Evolutionary conservation across 1,140 invertebrate species (phyloP).

Genomic region (Drosophila kurseongensis): DNA sequence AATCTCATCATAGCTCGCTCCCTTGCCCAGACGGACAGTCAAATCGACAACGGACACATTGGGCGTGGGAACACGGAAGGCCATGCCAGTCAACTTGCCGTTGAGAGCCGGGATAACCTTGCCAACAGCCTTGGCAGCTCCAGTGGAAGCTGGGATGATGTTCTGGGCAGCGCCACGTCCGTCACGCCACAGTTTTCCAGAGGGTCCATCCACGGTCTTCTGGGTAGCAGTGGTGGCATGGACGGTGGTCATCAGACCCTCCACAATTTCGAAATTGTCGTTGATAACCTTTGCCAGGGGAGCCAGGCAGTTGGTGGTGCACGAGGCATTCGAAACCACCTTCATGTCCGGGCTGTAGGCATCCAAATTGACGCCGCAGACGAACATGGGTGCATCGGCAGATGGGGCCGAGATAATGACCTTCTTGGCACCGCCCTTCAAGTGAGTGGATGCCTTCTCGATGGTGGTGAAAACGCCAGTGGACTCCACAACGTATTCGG

Average conservation of each 20-base stretch:
- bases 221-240: conserved; percentile 99
- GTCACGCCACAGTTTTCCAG: conserved; percentile 97
- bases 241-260: conserved; percentile 99
- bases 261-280: conserved; percentile 98
- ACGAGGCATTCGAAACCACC: conserved; percentile 98
- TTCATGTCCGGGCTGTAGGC: conserved; percentile 93
- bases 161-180: conserved; percentile 98
- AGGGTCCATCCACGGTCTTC: conserved; percentile 98
- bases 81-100: conserved; percentile 98
- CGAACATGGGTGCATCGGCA: conserved; percentile 99
- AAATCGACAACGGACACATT: conserved; percentile 99
- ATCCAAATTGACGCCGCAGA: conserved; percentile 97
- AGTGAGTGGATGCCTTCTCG: conserved; percentile 94
- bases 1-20: conserved; percentile 95
- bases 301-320: conserved; percentile 99
- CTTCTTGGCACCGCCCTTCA: conserved; percentile 98
- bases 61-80: conserved; percentile 98
- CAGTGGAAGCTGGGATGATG: conserved; percentile 99
- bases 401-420: conserved; percentile 99
- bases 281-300: conserved; percentile 98
- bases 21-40: conserved; percentile 91
- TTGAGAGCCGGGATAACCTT: conserved; percentile 98
- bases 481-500: conserved; percentile 98
- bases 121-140: conserved; percentile 99
- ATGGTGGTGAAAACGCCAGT: conserved; percentile 99